phyloP scores from a whole-genome alignment of 2,888 invertebrate species.

The Metallyticus violacea region DNA sequence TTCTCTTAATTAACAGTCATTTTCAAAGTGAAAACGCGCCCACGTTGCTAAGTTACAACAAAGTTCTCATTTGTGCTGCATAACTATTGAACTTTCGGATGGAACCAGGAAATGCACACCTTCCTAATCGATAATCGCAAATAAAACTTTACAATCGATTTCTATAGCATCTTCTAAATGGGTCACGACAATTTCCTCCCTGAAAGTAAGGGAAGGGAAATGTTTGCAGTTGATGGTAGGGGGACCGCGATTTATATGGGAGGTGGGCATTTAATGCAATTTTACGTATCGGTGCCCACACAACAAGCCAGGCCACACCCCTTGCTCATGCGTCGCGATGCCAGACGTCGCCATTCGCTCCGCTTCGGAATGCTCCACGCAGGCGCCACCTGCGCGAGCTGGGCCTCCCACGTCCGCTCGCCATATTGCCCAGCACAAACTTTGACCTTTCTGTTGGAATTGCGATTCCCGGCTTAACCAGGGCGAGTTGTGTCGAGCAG shows the following conservation, averaged over 20 bases:
- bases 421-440: neutral
- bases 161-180: neutral
- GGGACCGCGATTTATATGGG: neutral
- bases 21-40: no score
- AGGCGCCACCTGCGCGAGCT: neutral
- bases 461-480: no score
- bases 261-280: constrained; percentile 14
- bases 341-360: neutral
- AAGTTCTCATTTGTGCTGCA: neutral
- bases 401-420: neutral
- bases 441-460: neutral
- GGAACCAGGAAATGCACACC: neutral
- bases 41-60: neutral
- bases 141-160: neutral
- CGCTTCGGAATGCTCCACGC: neutral
- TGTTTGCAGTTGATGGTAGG: no score
- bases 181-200: neutral
- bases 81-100: neutral
- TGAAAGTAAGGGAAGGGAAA: neutral
- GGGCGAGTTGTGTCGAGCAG: neutral
- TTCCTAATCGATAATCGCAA: neutral
- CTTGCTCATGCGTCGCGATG: neutral
- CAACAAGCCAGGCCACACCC: neutral
- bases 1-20: no score
- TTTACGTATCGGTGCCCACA: constrained; percentile 4